Percentiles rank a stretch among this genome's conserved stretches.
Conservation (phyloP, 2,797 vertebrate species). For the Clarias platycephalus region DNA sequence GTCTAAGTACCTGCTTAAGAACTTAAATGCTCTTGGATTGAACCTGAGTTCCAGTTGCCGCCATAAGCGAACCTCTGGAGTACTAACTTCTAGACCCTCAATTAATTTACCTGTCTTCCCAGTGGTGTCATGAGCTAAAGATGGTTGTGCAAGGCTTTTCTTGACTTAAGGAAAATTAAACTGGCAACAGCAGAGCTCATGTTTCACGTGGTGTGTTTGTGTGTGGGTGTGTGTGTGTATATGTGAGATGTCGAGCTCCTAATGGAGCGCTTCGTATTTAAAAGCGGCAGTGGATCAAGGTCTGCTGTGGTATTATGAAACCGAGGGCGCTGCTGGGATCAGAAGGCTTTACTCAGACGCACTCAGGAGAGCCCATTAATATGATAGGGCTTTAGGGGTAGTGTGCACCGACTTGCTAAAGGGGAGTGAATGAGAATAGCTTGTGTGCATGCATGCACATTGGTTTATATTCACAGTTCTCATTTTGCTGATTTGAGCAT, state of each 20-base stretch:
- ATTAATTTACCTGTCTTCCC: constrained; percentile 37
- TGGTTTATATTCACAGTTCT: background rate
- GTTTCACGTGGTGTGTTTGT: constrained; percentile 27
- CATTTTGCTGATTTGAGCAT: constrained; percentile 16
- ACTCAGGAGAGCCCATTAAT: constrained; percentile 13
- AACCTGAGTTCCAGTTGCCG: constrained; percentile 34
- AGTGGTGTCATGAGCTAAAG: constrained; percentile 15
- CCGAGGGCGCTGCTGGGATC: constrained; percentile 26
- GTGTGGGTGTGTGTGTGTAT: no score
- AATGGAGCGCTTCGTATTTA: constrained; percentile 41
- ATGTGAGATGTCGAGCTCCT: constrained; percentile 24
- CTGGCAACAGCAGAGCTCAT: constrained; percentile 30
- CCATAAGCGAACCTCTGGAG: constrained; percentile 32
- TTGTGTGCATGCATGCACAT: background rate
- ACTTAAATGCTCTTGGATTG: constrained; percentile 45
- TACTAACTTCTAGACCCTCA: constrained; percentile 27
- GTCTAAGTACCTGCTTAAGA: constrained; percentile 49
- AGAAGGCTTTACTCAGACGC: constrained; percentile 16
- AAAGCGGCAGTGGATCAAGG: constrained; percentile 26
- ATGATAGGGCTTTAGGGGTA: background rate
- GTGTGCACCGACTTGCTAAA: background rate
- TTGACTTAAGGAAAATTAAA: constrained; percentile 19
- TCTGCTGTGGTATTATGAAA: constrained; percentile 32
- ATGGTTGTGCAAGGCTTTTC: background rate
- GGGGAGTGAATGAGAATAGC: background rate